A percentile compares a stretch with the other conserved stretches of the same genome.
Evolutionary conservation across 2,888 invertebrate genomes (phyloP).

Genomic region (Theodoxus fluviatilis): DNA sequence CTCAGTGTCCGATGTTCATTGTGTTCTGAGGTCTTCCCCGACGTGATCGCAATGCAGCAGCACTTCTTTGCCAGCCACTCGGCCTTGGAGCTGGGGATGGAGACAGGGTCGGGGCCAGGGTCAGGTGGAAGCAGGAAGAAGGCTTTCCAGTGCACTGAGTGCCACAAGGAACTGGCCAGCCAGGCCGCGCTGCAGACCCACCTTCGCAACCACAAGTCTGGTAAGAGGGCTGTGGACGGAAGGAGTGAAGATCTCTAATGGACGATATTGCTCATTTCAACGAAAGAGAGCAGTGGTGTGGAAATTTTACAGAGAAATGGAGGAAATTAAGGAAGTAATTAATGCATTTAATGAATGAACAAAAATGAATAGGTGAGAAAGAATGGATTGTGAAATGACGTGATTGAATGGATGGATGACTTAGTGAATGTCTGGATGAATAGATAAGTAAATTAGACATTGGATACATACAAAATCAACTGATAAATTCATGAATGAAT

Average conservation of each 20-base stretch:
- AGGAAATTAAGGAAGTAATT: too few relatives aligned
- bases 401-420: not conserved
- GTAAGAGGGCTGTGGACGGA: constrained; percentile 32
- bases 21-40: constrained; percentile 55
- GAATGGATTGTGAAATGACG: not conserved
- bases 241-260: not conserved
- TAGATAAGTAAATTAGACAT: too few relatives aligned
- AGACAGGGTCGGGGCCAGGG: too few relatives aligned
- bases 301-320: too few relatives aligned
- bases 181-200: constrained; percentile 68
- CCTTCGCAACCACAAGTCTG: constrained; percentile 66
- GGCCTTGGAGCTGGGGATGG: constrained; percentile 37
- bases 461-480: too few relatives aligned
- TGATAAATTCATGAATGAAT: too few relatives aligned
- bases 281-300: too few relatives aligned
- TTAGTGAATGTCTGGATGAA: not conserved
- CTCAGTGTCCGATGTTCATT: constrained; percentile 49
- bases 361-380: constrained; percentile 18
- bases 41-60: constrained; percentile 53
- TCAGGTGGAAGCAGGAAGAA: too few relatives aligned
- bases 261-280: too few relatives aligned
- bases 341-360: not conserved
- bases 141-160: constrained; percentile 65
- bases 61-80: constrained; percentile 58
- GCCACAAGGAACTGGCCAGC: constrained; percentile 67